Evolutionary conservation across 2,113 vertebrate genomes (phyloP).

Genomic region (Indri indri): DNA sequence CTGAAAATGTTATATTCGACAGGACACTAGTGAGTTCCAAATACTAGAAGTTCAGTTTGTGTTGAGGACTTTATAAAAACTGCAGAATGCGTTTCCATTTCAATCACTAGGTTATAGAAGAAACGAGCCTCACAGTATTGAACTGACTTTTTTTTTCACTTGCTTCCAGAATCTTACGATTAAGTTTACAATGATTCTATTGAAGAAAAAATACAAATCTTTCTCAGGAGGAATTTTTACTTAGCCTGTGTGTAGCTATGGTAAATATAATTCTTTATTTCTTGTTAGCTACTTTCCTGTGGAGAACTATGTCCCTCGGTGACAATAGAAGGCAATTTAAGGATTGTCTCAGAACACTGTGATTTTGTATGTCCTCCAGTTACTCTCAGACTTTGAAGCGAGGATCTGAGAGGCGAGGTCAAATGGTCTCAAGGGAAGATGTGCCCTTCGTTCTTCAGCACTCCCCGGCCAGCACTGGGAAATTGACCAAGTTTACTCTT

Average conservation of each 20-base stretch:
- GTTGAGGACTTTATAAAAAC: not conserved
- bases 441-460: not conserved
- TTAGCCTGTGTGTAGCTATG: not conserved
- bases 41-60: not conserved
- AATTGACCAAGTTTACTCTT: not conserved
- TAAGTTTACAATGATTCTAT: not conserved
- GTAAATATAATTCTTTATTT: not conserved
- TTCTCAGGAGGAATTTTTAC: constrained; percentile 8
- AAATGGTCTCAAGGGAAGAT: not conserved
- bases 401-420: not conserved
- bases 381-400: not conserved
- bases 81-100: not conserved
- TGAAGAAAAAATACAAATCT: not conserved
- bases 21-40: not conserved
- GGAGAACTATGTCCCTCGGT: not conserved
- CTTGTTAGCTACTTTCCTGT: not conserved
- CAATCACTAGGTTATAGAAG: not conserved
- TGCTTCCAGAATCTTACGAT: not conserved
- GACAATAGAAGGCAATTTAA: not conserved
- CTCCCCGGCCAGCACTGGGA: not conserved
- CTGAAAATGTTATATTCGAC: not conserved
- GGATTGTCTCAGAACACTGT: not conserved
- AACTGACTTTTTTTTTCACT: not conserved
- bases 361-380: not conserved
- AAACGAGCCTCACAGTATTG: not conserved